Percentiles rank a stretch among this genome's conserved stretches.
Conservation (phyloP, 1,140 invertebrate genomes). For the Drosophila saltans region DNA sequence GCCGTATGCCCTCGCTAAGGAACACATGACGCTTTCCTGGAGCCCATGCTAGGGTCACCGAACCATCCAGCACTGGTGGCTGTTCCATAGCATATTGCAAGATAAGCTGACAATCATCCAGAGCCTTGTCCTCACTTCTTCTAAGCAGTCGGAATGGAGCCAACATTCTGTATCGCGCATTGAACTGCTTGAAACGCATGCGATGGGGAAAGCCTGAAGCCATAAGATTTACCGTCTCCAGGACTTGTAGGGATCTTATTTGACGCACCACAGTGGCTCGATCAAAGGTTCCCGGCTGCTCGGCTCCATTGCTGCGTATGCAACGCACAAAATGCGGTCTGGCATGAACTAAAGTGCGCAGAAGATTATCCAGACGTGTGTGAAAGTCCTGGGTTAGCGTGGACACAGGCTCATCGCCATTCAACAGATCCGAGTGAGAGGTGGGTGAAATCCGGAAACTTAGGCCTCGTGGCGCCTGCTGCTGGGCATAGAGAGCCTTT, state of each 20-base stretch:
- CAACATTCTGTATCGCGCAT: constrained; percentile 91
- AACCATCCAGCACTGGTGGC: constrained; percentile 76
- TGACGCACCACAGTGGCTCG: constrained; percentile 90
- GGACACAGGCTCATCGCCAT: constrained; percentile 94
- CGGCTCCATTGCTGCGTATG: constrained; percentile 92
- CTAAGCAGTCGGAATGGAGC: constrained; percentile 90
- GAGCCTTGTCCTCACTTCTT: constrained; percentile 90
- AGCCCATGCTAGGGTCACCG: constrained; percentile 85
- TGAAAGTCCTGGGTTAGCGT: constrained; percentile 98
- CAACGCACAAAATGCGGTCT: constrained; percentile 97
- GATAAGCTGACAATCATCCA: constrained; percentile 91
- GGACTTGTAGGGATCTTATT: constrained; percentile 94
- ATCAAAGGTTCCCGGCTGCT: constrained; percentile 91
- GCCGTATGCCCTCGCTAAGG: constrained; percentile 95
- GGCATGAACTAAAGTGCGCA: constrained; percentile 95
- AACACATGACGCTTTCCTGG: constrained; percentile 96
- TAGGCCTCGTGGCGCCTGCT: constrained; percentile 91
- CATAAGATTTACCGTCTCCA: constrained; percentile 97
- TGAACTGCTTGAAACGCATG: constrained; percentile 98
- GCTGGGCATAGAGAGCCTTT: constrained; percentile 92
- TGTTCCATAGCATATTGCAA: constrained; percentile 87
- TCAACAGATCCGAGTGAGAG: constrained; percentile 92
- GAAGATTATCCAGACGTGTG: constrained; percentile 94
- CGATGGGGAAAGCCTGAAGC: constrained; percentile 96
- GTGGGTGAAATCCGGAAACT: constrained; percentile 96